These are phyloP conservation scores for Hypanus sabinus DNA, from an alignment of 2,113 vertebrate species.

Conservation along the genomic window DNA sequence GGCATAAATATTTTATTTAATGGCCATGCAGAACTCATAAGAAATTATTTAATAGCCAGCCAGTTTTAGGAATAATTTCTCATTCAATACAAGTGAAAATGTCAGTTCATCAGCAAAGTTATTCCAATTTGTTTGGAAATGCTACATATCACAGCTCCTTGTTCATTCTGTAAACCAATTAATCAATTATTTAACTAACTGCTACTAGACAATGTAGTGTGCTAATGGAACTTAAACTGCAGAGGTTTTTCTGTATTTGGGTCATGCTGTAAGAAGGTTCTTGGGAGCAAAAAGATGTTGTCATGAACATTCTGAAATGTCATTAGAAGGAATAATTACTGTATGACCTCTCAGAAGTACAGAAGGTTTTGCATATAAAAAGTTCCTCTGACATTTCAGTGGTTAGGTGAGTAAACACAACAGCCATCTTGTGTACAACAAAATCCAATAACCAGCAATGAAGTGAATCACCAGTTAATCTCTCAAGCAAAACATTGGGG, in stretches of 20 bases:
- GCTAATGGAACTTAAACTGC: background rate
- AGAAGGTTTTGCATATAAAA: background rate
- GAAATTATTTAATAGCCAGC: background rate
- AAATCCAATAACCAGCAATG: background rate
- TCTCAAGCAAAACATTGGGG: background rate
- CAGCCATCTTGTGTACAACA: background rate
- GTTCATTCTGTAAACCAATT: background rate
- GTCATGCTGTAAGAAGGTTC: background rate
- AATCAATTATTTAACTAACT: constrained; percentile 5
- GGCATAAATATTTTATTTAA: background rate
- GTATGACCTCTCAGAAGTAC: background rate
- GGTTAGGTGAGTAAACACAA: background rate
- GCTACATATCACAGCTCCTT: background rate
- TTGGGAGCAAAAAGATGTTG: background rate
- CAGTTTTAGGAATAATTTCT: background rate
- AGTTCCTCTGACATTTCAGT: background rate
- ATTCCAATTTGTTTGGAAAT: background rate
- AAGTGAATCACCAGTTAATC: constrained; percentile 16
- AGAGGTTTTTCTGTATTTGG: background rate
- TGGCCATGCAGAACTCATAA: background rate
- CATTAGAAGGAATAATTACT: background rate
- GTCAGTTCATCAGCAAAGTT: background rate
- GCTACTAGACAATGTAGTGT: background rate
- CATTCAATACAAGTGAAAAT: background rate
- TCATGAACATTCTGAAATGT: background rate